These are phyloP conservation scores for Pheosia tremula DNA, from an alignment of 2,888 invertebrate species.

Conservation along the genomic window DNA sequence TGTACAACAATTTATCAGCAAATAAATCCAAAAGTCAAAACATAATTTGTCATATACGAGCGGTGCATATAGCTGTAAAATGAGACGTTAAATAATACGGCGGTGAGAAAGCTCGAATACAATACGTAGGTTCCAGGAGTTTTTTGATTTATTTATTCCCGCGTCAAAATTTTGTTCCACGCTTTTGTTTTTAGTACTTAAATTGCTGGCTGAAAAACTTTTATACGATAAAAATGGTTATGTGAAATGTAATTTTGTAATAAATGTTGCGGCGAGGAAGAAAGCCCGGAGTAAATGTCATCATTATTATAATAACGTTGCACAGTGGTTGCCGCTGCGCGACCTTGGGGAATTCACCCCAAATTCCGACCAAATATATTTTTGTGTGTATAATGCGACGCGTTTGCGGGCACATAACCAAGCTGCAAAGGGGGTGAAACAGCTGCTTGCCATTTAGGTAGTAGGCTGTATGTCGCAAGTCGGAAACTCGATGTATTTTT, in stretches of 20 bases:
- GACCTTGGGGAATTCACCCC: background rate
- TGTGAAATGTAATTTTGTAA: background rate
- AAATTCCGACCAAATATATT: constrained; percentile 2
- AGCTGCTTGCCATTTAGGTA: background rate
- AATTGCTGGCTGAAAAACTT: background rate
- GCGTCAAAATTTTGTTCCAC: no score
- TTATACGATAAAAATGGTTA: background rate
- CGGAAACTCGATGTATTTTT: background rate
- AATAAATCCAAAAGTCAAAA: no score
- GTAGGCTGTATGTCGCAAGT: background rate
- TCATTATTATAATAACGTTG: constrained; percentile 4
- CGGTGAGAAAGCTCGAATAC: no score
- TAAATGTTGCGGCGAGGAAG: background rate
- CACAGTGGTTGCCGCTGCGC: background rate
- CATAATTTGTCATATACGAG: no score
- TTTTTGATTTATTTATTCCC: no score
- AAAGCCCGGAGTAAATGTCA: background rate
- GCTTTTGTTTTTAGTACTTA: no score
- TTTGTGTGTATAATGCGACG: constrained; percentile 5
- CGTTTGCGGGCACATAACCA: constrained; percentile 6
- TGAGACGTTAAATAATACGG: no score
- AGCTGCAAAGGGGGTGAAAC: constrained; percentile 4
- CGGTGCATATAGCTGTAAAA: no score
- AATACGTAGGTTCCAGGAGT: no score
- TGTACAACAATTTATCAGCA: no score